Evolutionary conservation across 2,113 vertebrate genomes (phyloP), one percentile per base, ranked within the genome.

Genomic region (Vicugna pacos): DNA sequence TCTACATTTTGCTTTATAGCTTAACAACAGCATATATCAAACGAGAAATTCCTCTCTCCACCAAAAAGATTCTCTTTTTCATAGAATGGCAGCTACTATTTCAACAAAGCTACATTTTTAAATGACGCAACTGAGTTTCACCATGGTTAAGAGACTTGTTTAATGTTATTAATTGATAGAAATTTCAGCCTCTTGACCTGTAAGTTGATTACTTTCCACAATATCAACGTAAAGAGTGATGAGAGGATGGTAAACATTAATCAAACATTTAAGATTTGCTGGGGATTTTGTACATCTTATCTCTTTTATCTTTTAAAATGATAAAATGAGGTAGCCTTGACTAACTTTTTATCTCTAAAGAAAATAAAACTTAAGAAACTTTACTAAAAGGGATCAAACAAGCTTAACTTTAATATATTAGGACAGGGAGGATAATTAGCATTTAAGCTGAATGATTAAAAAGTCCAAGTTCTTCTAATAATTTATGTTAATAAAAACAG

Each of bases 221-320:
- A n/a, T 54, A 48, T 72, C 22, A 79, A 32, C 60, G 50, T 60
- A 80, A 90, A 13, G 22, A 42, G 62, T 46, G 12, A 28, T 54
- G 10, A 86, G 14, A 86, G 24, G 9, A 20, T 35, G 87, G 54
- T 48, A 91, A 93, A 87, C 13, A 48, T 32, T 75, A 76, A 90
- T 54, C 15, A 76, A 80, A 84, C 12, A 83, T 72, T 38, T 58
- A 91, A 52, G 69, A 73, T 75, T 67, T 72, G 6, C 7, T 81
- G 24, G 26, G 3, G 6, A 69, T 16, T 75, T 35, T 32, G 20
- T 65, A 13, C 9, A n/a, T 56, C 8, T 88, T 38, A 69, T 50
- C 72, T 73, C 54, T 62, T 65, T 92, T 84, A 19, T 52, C 26
- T 54, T 90, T 95, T 75, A 52, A 85, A 69, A 86, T 80, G 52